Conservation (phyloP, 2,797 vertebrate species). For the Moxostoma hubbsi region DNA sequence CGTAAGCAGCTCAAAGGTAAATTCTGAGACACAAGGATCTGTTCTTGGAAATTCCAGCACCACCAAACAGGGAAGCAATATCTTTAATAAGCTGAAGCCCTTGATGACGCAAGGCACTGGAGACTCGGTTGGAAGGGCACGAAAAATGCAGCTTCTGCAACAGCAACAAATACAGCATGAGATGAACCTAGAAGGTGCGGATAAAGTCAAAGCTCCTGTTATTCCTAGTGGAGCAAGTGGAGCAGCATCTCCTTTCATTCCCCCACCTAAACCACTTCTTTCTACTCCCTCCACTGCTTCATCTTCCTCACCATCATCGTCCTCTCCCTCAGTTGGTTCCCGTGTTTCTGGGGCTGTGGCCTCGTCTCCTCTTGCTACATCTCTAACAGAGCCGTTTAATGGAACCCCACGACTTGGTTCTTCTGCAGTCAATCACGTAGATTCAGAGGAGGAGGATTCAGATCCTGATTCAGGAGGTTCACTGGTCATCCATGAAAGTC, state of each 20-base stretch:
- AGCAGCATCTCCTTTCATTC: conserved; percentile 75
- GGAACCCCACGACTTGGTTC: conserved; percentile 71
- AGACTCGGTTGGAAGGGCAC: conserved; percentile 77
- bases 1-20: conserved; percentile 72
- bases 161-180: conserved; percentile 80
- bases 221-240: conserved; percentile 67
- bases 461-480: conserved; percentile 76
- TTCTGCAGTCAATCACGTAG: conserved; percentile 69
- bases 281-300: conserved; percentile 67
- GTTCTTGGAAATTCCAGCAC: conserved; percentile 67
- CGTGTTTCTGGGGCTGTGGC: conserved; percentile 51
- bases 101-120: conserved; percentile 79
- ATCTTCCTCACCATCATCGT: conserved; percentile 71
- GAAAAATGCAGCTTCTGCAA: conserved; percentile 82
- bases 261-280: conserved; percentile 74
- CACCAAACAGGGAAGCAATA: conserved; percentile 77
- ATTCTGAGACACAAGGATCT: conserved; percentile 64
- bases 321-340: conserved; percentile 64
- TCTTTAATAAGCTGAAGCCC: conserved; percentile 83
- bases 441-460: conserved; percentile 70
- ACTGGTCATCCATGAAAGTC: conserved; percentile 76
- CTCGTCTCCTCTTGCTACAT: conserved; percentile 54
- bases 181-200: conserved; percentile 68
- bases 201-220: conserved; percentile 72
- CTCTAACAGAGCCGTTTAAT: conserved; percentile 75